Evolutionary conservation across 2,113 vertebrate species (phyloP).

Genomic region (Cheirogaleus medius): DNA sequence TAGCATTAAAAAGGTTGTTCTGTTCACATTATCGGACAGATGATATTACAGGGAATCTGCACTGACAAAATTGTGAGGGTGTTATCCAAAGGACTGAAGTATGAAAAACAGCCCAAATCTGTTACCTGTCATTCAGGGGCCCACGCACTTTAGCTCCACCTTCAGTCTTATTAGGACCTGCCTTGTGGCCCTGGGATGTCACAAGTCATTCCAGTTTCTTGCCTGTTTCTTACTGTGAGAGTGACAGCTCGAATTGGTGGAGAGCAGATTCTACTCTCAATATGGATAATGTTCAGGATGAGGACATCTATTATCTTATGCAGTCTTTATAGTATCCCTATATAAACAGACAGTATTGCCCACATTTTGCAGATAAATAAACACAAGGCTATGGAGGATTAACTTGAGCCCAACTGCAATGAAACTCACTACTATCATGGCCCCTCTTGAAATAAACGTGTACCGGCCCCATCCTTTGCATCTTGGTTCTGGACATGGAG

Average conservation of each 20-base stretch:
- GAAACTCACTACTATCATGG: not conserved
- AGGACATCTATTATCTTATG: not conserved
- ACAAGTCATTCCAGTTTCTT: not conserved
- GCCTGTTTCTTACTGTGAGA: not conserved
- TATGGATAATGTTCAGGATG: not conserved
- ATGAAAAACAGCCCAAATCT: not conserved
- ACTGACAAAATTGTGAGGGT: not conserved
- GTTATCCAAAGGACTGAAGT: not conserved
- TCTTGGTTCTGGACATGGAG: not conserved
- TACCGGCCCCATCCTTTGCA: not conserved
- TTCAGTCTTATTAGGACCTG: not conserved
- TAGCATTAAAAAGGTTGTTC: not conserved
- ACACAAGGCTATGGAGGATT: not conserved
- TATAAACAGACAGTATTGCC: not conserved
- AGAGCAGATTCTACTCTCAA: not conserved
- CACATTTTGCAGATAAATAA: not conserved
- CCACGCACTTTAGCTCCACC: not conserved
- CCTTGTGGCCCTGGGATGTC: not conserved
- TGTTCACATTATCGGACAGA: not conserved
- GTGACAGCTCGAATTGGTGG: not conserved
- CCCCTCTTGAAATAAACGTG: not conserved
- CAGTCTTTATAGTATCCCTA: not conserved
- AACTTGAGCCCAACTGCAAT: not conserved
- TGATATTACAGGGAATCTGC: not conserved
- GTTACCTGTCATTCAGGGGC: not conserved